These are phyloP conservation scores for Calidris pugnax DNA, from an alignment of 2,113 vertebrate genomes.

Conservation along the genomic window DNA sequence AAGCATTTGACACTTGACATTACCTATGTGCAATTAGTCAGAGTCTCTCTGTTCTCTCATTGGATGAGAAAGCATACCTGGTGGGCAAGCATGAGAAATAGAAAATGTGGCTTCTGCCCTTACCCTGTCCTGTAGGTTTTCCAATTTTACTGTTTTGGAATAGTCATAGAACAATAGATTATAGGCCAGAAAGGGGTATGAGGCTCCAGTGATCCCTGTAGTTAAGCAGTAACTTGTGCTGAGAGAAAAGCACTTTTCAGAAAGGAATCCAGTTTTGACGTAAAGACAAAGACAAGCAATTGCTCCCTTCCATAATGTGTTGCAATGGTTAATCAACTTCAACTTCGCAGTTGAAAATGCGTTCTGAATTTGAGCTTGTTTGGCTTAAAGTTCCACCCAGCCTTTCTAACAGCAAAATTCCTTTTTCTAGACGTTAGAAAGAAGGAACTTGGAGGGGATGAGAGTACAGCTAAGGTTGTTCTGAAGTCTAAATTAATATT, in stretches of 20 bases:
- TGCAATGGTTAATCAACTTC: not conserved
- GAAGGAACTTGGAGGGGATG: not conserved
- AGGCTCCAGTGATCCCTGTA: not conserved
- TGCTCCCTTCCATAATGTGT: not conserved
- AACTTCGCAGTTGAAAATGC: not conserved
- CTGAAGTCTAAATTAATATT: not conserved
- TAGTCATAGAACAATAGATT: not conserved
- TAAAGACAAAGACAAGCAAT: accelerated
- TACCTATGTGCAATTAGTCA: not conserved
- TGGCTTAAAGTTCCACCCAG: not conserved
- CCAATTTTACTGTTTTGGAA: not conserved
- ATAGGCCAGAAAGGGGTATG: not conserved
- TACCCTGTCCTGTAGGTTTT: not conserved
- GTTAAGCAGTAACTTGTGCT: not conserved
- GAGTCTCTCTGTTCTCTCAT: not conserved
- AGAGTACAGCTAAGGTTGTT: not conserved
- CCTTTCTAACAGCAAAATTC: not conserved
- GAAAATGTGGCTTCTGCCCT: not conserved
- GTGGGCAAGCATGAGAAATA: not conserved
- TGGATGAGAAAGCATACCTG: not conserved
- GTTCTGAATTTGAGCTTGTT: not conserved
- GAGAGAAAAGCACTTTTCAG: not conserved
- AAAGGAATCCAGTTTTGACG: not conserved
- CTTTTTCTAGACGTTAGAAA: not conserved
- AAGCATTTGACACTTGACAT: not conserved